Evolutionary conservation across 1,140 invertebrate species (phyloP).

Genomic region (Diorhabda sublineata): DNA sequence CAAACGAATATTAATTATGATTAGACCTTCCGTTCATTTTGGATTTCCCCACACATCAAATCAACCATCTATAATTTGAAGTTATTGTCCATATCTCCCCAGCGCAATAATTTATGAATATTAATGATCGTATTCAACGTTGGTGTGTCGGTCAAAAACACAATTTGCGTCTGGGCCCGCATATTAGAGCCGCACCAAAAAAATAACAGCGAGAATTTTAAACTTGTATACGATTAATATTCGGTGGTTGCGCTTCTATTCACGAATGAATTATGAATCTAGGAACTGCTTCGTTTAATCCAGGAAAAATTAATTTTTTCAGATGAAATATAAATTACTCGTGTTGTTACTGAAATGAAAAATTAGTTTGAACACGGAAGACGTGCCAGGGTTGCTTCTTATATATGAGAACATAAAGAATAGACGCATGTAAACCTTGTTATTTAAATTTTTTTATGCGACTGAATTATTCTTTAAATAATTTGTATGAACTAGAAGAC

Average conservation of each 20-base stretch:
- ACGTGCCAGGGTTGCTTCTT: too few relatives aligned
- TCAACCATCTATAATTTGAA: constrained; percentile 28
- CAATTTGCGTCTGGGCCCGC: not conserved
- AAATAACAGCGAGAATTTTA: not conserved
- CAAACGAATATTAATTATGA: constrained; percentile 18
- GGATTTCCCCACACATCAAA: constrained; percentile 10
- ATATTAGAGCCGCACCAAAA: not conserved
- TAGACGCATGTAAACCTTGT: too few relatives aligned
- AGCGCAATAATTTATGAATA: constrained; percentile 30
- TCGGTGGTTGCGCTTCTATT: not conserved
- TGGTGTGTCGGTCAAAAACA: not conserved
- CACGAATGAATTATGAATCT: not conserved
- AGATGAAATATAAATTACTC: too few relatives aligned
- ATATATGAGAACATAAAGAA: too few relatives aligned
- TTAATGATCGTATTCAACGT: constrained; percentile 5
- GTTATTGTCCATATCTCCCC: constrained; percentile 35
- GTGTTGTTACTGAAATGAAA: too few relatives aligned
- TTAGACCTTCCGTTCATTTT: constrained; percentile 12
- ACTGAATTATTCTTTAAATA: too few relatives aligned
- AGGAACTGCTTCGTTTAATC: not conserved
- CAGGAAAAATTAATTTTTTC: not conserved
- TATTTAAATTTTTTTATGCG: too few relatives aligned
- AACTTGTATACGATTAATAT: not conserved
- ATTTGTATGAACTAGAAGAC: too few relatives aligned
- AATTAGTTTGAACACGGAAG: too few relatives aligned